Conservation (phyloP, 2,797 vertebrate species). For the Phrynocephalus guinanensis region DNA sequence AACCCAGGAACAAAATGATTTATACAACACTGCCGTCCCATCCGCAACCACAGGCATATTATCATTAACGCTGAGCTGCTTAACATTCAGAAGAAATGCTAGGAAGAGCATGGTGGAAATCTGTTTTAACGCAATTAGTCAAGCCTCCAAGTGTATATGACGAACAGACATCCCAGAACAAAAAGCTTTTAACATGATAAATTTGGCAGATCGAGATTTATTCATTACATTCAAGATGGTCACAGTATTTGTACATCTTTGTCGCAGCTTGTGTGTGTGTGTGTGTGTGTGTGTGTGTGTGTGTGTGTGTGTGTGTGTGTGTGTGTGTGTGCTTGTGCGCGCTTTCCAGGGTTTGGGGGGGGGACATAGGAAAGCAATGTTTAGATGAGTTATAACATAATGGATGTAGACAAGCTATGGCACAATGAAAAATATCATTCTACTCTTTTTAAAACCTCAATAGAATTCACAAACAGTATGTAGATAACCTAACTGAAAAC, state of each 20-base stretch:
- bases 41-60: neutral
- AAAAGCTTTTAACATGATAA: slow-evolving; percentile 31
- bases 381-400: slow-evolving; percentile 4
- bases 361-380: neutral
- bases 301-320: neutral
- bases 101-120: neutral
- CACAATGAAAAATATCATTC: slow-evolving; percentile 8
- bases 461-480: slow-evolving; percentile 28
- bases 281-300: neutral
- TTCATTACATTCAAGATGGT: slow-evolving; percentile 17
- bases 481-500: slow-evolving; percentile 32
- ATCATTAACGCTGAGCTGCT: neutral
- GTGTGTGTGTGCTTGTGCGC: neutral
- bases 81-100: slow-evolving; percentile 8
- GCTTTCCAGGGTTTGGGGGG: neutral
- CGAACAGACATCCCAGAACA: slow-evolving; percentile 5
- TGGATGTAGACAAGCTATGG: slow-evolving; percentile 12
- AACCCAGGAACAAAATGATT: neutral
- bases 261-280: neutral
- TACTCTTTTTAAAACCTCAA: slow-evolving; percentile 35
- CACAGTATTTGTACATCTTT: neutral
- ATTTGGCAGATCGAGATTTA: slow-evolving; percentile 12
- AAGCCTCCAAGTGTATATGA: slow-evolving; percentile 2
- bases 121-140: slow-evolving; percentile 6
- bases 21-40: neutral